A percentile compares a stretch with the other conserved stretches of the same genome.
Evolutionary conservation across 2,113 vertebrate genomes (phyloP).

Genomic region (Peromyscus polionotus): DNA sequence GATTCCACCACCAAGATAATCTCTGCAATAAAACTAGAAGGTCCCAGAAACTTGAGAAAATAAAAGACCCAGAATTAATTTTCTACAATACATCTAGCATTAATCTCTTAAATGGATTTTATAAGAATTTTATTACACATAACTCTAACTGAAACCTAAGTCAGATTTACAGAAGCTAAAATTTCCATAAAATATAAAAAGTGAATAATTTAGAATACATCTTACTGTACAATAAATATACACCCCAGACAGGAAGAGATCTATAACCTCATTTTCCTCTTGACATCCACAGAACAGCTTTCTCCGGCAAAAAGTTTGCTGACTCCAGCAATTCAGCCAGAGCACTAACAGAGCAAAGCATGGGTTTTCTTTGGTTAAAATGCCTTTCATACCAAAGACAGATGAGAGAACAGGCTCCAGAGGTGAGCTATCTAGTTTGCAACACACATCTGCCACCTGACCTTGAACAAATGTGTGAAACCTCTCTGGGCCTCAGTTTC

Average conservation of each 20-base stretch:
- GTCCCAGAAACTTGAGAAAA: constrained; percentile 58
- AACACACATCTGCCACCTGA: constrained; percentile 9
- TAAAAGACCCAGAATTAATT: constrained; percentile 74
- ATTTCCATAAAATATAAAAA: constrained; percentile 82
- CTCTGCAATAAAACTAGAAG: constrained; percentile 66
- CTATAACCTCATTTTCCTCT: constrained; percentile 78
- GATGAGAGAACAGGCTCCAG: neutral
- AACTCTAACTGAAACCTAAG: constrained; percentile 76
- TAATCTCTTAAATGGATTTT: constrained; percentile 79
- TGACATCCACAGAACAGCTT: constrained; percentile 58
- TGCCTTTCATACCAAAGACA: constrained; percentile 36
- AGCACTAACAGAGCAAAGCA: constrained; percentile 66
- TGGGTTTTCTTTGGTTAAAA: constrained; percentile 61
- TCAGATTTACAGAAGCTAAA: constrained; percentile 82
- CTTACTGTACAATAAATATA: constrained; percentile 77
- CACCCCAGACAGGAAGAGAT: constrained; percentile 72
- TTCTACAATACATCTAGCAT: constrained; percentile 68
- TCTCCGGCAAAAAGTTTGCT: constrained; percentile 66
- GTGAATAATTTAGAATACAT: constrained; percentile 74
- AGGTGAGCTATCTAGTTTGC: neutral
- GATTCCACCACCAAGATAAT: constrained; percentile 48
- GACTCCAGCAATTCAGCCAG: constrained; percentile 58
- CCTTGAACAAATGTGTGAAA: neutral
- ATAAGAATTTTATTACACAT: constrained; percentile 78
- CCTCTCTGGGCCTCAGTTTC: neutral